phyloP scores from a whole-genome alignment of 2,797 vertebrate species.

The Pseudochirops cupreus region DNA sequence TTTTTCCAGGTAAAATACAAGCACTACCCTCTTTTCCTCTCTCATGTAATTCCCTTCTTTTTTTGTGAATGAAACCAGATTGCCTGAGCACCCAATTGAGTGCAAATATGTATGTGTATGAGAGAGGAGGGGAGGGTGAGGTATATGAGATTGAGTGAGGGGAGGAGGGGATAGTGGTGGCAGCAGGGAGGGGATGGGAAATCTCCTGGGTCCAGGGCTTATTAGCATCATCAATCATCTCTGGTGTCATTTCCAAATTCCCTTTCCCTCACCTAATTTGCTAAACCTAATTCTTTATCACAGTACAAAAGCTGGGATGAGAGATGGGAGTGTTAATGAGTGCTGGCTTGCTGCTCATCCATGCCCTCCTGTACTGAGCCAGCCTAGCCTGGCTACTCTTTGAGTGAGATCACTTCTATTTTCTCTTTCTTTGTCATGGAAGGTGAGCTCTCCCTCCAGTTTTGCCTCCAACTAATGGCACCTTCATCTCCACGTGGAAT shows the following conservation, averaged over 20 bases:
- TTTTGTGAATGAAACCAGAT: constrained; percentile 8
- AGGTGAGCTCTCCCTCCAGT: neutral
- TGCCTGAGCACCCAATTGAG: neutral
- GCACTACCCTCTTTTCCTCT: neutral
- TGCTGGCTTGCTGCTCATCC: constrained; percentile 75
- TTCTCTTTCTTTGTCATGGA: constrained; percentile 28
- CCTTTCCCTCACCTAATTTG: constrained; percentile 80
- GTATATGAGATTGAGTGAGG: neutral
- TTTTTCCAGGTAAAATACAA: neutral
- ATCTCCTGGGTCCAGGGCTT: constrained; percentile 74
- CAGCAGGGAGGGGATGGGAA: constrained; percentile 27
- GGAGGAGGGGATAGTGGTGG: neutral
- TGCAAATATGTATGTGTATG: neutral
- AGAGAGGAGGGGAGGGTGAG: neutral
- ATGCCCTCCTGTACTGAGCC: constrained; percentile 71
- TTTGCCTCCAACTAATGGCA: constrained; percentile 29
- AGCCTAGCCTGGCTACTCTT: constrained; percentile 61
- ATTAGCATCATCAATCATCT: constrained; percentile 82
- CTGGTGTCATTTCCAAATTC: constrained; percentile 81
- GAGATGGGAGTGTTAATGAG: constrained; percentile 80
- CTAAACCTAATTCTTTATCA: constrained; percentile 82
- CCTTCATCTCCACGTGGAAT: neutral
- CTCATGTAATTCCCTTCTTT: neutral
- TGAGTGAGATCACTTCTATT: constrained; percentile 38
- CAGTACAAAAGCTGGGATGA: constrained; percentile 74